Evolutionary conservation across 2,113 vertebrate genomes (phyloP).

Genomic region (Crotalus helleri): DNA sequence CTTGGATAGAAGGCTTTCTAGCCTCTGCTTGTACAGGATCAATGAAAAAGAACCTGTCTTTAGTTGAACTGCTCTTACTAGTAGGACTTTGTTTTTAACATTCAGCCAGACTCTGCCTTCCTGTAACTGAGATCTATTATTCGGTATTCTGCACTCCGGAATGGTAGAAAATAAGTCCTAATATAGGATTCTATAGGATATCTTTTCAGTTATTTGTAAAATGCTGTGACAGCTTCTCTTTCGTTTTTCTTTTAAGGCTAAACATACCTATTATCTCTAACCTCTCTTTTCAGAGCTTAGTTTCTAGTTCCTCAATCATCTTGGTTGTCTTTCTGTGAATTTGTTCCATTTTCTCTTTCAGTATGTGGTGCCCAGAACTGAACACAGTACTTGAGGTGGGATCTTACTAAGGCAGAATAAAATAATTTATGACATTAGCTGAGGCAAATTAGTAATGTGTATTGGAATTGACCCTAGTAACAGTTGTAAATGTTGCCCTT

Average conservation of each 20-base stretch:
- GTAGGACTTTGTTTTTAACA: background rate
- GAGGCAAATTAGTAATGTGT: background rate
- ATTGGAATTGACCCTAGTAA: background rate
- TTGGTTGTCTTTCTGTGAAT: background rate
- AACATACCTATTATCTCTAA: background rate
- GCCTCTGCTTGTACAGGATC: background rate
- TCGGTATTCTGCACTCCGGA: background rate
- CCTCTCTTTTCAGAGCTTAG: background rate
- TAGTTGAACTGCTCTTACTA: background rate
- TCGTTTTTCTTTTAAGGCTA: background rate
- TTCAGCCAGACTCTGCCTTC: background rate
- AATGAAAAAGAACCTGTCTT: background rate
- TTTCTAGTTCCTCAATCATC: background rate
- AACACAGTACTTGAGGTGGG: background rate
- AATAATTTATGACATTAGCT: background rate
- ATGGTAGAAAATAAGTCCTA: background rate
- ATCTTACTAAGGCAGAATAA: background rate
- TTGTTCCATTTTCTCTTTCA: background rate
- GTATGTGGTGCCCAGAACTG: background rate
- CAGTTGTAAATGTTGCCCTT: background rate
- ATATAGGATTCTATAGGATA: background rate
- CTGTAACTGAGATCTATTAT: background rate
- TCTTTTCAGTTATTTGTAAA: background rate
- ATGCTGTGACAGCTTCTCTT: background rate
- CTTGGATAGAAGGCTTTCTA: background rate